phyloP scores from a whole-genome alignment of 2,113 vertebrate species.

The Scalopus aquaticus region DNA sequence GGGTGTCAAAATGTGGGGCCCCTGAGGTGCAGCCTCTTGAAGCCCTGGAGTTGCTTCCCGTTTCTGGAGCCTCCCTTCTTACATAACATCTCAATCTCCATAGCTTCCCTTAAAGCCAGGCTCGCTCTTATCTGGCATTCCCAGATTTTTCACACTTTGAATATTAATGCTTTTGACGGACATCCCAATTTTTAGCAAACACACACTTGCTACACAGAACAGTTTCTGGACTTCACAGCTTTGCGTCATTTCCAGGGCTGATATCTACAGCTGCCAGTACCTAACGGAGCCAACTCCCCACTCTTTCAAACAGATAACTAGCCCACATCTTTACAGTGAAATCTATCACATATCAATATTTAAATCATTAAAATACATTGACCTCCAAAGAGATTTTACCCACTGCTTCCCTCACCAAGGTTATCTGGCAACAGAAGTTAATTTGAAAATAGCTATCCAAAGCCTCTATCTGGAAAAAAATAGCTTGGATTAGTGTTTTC shows the following conservation, averaged over 20 bases:
- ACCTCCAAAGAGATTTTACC: neutral
- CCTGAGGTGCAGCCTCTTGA: rapidly evolving
- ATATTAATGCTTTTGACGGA: neutral
- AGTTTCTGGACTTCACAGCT: neutral
- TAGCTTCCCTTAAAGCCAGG: neutral
- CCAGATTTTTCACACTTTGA: neutral
- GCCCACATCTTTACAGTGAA: neutral
- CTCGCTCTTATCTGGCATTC: neutral
- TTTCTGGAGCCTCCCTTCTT: neutral
- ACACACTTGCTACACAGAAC: neutral
- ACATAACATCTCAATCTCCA: neutral
- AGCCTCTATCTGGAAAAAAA: neutral
- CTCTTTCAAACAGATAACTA: neutral
- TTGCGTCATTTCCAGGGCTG: neutral
- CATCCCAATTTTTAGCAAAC: neutral
- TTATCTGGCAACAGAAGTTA: neutral
- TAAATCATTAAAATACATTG: neutral
- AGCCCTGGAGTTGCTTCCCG: neutral
- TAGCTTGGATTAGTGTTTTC: neutral
- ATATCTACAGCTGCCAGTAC: neutral
- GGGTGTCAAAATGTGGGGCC: neutral
- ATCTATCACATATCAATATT: neutral
- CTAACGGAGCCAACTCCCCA: neutral
- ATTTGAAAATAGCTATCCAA: conserved; percentile 43
- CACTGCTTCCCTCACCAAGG: neutral